phyloP scores from a whole-genome alignment of 2,797 vertebrate species.

The Molossus molossus region DNA sequence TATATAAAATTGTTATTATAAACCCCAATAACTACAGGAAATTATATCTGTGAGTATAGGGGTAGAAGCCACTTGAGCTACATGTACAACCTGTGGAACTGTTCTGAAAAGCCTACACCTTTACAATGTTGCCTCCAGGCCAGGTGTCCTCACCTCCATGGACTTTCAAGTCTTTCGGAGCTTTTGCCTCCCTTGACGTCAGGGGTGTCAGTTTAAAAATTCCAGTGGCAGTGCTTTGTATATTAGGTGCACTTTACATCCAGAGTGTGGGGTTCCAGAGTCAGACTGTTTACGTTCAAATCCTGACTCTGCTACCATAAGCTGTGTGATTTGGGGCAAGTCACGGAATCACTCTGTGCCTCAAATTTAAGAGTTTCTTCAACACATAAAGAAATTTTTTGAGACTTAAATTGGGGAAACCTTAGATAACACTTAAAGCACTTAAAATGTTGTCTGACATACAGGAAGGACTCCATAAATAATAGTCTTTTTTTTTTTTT shows the following conservation, averaged over 20 bases:
- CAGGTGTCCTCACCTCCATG: accelerated
- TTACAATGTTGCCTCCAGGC: background rate
- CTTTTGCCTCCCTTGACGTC: background rate
- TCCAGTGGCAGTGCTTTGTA: background rate
- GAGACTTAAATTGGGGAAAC: background rate
- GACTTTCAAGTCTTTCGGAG: background rate
- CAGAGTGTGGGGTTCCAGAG: background rate
- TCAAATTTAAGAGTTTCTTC: background rate
- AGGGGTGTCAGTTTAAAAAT: background rate
- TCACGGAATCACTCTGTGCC: background rate
- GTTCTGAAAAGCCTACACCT: background rate
- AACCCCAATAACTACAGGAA: background rate
- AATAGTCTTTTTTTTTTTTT: background rate
- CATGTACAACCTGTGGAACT: background rate
- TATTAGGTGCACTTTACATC: background rate
- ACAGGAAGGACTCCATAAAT: background rate
- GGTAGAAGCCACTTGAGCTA: background rate
- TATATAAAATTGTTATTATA: constrained; percentile 50
- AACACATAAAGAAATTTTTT: background rate
- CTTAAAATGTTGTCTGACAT: background rate
- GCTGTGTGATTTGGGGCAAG: background rate
- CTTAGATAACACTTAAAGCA: background rate
- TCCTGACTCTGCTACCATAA: background rate
- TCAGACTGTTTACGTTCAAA: background rate
- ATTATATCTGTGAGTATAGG: background rate